phyloP scores from a whole-genome alignment of 2,888 invertebrate genomes.

The Melieria omissa region DNA sequence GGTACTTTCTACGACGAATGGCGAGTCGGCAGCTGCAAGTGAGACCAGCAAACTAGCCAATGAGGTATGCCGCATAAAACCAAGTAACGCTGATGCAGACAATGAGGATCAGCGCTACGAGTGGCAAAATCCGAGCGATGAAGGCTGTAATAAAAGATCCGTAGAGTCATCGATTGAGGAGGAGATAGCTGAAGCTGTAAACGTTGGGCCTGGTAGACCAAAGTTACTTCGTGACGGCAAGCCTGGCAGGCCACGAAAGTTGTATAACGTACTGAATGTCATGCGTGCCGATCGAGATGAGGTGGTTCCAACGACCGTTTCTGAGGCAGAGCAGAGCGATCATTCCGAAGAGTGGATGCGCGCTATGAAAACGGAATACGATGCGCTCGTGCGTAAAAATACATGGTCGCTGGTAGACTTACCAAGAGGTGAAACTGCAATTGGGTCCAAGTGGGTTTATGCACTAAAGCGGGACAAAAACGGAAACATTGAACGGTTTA shows the following conservation, averaged over 20 bases:
- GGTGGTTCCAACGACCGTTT: slow-evolving; percentile 28
- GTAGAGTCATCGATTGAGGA: slow-evolving; percentile 17
- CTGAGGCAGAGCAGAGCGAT: slow-evolving; percentile 22
- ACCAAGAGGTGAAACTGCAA: slow-evolving; percentile 30
- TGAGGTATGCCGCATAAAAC: too few species aligned
- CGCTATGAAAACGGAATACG: slow-evolving; percentile 40
- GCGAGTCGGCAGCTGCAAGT: too few species aligned
- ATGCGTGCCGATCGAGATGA: slow-evolving; percentile 21
- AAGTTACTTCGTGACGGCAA: slow-evolving; percentile 29
- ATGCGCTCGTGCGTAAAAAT: slow-evolving; percentile 30
- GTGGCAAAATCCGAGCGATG: too few species aligned
- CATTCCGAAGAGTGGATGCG: slow-evolving; percentile 25
- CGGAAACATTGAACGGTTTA: slow-evolving; percentile 40
- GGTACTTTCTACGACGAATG: too few species aligned
- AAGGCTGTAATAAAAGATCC: not conserved
- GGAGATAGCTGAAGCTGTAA: not conserved
- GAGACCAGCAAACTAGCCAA: too few species aligned
- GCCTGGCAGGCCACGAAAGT: slow-evolving; percentile 38
- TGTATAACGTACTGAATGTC: slow-evolving; percentile 33
- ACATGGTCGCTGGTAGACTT: slow-evolving; percentile 36
- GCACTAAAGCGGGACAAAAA: slow-evolving; percentile 31
- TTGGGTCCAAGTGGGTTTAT: slow-evolving; percentile 41
- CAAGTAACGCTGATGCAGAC: too few species aligned
- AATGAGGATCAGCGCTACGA: too few species aligned
- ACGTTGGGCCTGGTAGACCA: slow-evolving; percentile 34